Percentiles rank a stretch among this genome's conserved stretches.
Evolutionary conservation across 2,888 invertebrate species (phyloP).

Genomic region (Rapana venosa): DNA sequence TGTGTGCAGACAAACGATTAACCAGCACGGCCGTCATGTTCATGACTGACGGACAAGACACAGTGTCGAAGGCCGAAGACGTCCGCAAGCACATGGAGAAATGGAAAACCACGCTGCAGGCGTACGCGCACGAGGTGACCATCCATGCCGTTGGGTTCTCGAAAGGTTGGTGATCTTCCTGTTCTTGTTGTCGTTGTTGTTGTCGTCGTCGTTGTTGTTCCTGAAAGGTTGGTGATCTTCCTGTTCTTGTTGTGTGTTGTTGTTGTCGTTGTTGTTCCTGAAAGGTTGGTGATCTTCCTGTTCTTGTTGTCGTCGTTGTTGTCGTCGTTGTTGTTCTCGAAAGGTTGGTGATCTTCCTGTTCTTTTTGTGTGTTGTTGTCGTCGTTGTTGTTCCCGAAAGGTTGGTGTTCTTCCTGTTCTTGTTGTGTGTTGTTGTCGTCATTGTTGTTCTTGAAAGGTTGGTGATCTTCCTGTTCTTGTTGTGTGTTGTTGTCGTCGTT

Average conservation of each 20-base stretch:
- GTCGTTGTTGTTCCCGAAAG: no score
- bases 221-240: neutral
- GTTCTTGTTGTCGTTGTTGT: neutral
- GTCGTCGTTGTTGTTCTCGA: neutral
- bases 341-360: neutral
- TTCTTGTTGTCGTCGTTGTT: neutral
- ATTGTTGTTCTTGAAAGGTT: no score
- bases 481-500: no score
- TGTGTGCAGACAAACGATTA: slow-evolving; percentile 47
- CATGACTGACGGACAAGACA: slow-evolving; percentile 61
- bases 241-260: neutral
- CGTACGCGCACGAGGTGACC: slow-evolving; percentile 24
- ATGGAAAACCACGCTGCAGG: slow-evolving; percentile 24
- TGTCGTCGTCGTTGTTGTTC: neutral
- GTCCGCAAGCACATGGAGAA: slow-evolving; percentile 2
- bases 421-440: no score
- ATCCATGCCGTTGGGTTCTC: slow-evolving; percentile 57
- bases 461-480: no score
- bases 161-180: slow-evolving; percentile 37
- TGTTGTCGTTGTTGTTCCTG: neutral
- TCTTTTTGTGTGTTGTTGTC: no score
- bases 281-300: neutral
- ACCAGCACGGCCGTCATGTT: slow-evolving; percentile 56
- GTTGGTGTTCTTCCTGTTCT: no score
- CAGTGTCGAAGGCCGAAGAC: slow-evolving; percentile 23